These are phyloP conservation scores for Cyclargus thomasi DNA, from an alignment of 1,140 invertebrate species.

Conservation along the genomic window DNA sequence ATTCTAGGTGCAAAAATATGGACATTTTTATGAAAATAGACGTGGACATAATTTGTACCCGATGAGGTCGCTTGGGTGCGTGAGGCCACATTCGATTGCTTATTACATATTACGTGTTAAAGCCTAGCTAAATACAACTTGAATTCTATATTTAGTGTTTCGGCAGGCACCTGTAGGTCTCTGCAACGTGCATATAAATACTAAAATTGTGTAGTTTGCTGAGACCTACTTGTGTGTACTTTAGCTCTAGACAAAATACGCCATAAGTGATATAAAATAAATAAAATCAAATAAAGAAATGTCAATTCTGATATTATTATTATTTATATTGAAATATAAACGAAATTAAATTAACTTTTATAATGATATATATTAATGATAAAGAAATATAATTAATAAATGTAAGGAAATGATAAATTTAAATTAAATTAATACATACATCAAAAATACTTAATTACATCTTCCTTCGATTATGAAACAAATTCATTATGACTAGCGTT, in stretches of 20 bases:
- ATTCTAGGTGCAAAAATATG: slow-evolving; percentile 68
- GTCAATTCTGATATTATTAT: neutral
- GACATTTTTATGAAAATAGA: slow-evolving; percentile 62
- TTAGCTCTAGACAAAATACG: neutral
- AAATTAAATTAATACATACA: slow-evolving; percentile 25
- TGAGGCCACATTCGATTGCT: slow-evolving; percentile 37
- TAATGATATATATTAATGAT: neutral
- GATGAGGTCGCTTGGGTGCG: slow-evolving; percentile 37
- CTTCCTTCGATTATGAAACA: slow-evolving; percentile 44
- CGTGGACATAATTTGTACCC: slow-evolving; percentile 60
- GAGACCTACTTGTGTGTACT: neutral
- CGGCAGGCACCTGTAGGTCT: neutral
- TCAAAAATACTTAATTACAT: slow-evolving; percentile 25
- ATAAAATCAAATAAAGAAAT: neutral
- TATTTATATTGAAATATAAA: neutral
- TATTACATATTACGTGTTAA: slow-evolving; percentile 6
- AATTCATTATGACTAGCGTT: slow-evolving; percentile 66
- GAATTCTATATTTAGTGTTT: neutral
- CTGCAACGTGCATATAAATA: neutral
- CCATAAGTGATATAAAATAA: neutral
- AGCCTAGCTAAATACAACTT: slow-evolving; percentile 16
- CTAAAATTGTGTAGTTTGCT: neutral
- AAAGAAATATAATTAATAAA: neutral
- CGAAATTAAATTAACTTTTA: neutral
- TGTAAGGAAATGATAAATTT: neutral